Evolutionary conservation across 2,888 invertebrate species (phyloP), one percentile per base, ranked within the genome.

Genomic region (Pherbina coryleti): DNA sequence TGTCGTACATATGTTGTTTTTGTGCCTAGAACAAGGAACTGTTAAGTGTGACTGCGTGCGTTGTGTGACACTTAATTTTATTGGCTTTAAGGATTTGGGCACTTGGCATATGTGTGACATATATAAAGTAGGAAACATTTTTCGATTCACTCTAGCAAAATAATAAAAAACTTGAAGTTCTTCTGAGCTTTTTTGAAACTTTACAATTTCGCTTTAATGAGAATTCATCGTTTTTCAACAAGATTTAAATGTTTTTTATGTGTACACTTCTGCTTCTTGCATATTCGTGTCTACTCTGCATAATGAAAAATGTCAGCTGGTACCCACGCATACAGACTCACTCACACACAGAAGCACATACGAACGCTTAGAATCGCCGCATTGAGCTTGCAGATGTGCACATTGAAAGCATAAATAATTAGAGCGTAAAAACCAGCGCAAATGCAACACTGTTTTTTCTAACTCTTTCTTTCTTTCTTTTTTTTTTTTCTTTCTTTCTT

Each of bases 351-450:
- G 60, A 53, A 62, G 75, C 70, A 77, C 69, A 77, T 25, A 62
- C 49, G 34, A 17, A 31, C 22, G 28, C 62, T 31, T 62, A 64
- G 22, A 19, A 49, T 25, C 17, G 25, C 44, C 44, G 57, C 57
- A 57, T 72, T 37, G 53, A 70, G 57, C 72, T 34, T 37, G 57
- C 51, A 55, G 53, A 55, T 73, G 49, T 62, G 49, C 74, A 64
- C 64, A 82, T 82, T 82, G 82, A 82, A 82, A 83, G 82, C 82
- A 77, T 82, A 82, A 87, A 88, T 87, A 87, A 87, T 87, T 87
- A 85, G 87, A 88, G 88, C 88, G 88, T 87, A 84, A 88, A 87
- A 88, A 87, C 86, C 88, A 87, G 88, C 87, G 87, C 88, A 83
- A 75, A 81, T 80, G 81, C 80, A 80, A 81, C 84, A 84, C 80